Base-by-base conservation (phyloP, 2,113 vertebrate species). In the Hucho hucho region DNA sequence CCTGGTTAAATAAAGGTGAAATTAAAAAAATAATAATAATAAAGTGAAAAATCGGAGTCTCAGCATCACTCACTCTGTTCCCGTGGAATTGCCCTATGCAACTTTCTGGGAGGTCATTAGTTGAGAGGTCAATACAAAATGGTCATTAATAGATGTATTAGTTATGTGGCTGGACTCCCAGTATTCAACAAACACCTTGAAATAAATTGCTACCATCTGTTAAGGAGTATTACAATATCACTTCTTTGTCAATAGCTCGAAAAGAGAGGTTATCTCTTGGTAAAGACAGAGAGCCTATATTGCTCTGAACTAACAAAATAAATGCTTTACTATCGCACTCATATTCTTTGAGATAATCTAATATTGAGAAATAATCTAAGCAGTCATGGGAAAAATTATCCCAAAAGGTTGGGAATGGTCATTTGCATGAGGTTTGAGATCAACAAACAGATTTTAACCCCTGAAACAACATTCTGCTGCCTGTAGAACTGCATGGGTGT, bases 381-480 rank as follows among this genome's bases (percentile, higher is more conserved):
- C 16, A 78, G 78, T 81, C 81, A 80, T 37, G 5, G 76, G 56
- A 65, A 22, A 82, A 80, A 78, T 75, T 63, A 56, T 47, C 81
- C 82, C 88, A 92, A 92, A 92, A 92, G 90, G 91, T 83, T 66
- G 63, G 1, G 65, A 28, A 79, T 76, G 63, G 25, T 76, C 79
- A 77, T 83, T 81, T 85, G 79, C 81, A 78, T 79, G 75, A 24
- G 69, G 68, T 86, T 87, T 86, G 87, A 83, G 82, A 86, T 86
- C 67, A 86, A 82, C 86, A 88, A 89, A 89, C 84, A 87, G 77
- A 84, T 84, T 79, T 43, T 11, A 11, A 43, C 37, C 37, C 76
- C 91, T 91, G 88, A 92, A 92, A 91, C 67, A 93, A 93, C 92
- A 91, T 75, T 80, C 72, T 79, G 69, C 72, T 74, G 75, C 79